Evolutionary conservation across 1,140 invertebrate species (phyloP), one percentile per base, ranked within the genome.

Genomic region (Cherax quadricarinatus): DNA sequence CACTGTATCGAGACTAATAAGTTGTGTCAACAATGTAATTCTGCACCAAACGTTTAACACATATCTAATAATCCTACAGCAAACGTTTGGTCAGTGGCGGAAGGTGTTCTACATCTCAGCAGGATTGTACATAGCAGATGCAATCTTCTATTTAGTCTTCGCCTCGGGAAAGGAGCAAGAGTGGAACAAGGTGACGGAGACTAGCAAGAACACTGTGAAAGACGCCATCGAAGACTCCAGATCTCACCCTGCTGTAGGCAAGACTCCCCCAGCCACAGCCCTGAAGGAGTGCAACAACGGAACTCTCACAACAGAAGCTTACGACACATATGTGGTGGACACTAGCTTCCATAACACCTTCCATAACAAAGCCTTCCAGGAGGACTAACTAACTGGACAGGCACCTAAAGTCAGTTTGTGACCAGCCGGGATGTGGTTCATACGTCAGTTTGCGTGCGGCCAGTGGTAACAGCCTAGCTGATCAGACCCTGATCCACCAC

Each of bases 81-180:
- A 88, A 92, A 94, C 94, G 21, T 91, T 94, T 57, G 84, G 93
- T 21, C 94, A 94, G 30, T 94, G 94, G 94, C 60, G 80, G 14
- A 94, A 94, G n/a, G 94, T 94, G 4, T 93, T 94, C 49, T 81
- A 91, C 85, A 94, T 94, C n/a, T 93, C 93, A 53, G 70, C 92
- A 9, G 84, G 60, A 70, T 86, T 48, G 41, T 89, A 79, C 75
- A 60, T 89, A 6, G 83, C 60, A 14, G 86, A 89, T 41, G 88
- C 88, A 24, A 2, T 85, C 0, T 49, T 93, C 83, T 93, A 82
- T 75, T 14, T 93, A 7, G 1, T 75, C 30, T 93, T 86, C 53
- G 62, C 92, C 4, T 82, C 85, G n/a, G 92, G 92, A 30, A 53
- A 57, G 16, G 92, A 81, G 49, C 92, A 93, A 51, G 10, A 18